A percentile compares a stretch with the other conserved stretches of the same genome.
Conservation (phyloP, 92 coral and sea anemone species). For the Paragorgia papillata region DNA sequence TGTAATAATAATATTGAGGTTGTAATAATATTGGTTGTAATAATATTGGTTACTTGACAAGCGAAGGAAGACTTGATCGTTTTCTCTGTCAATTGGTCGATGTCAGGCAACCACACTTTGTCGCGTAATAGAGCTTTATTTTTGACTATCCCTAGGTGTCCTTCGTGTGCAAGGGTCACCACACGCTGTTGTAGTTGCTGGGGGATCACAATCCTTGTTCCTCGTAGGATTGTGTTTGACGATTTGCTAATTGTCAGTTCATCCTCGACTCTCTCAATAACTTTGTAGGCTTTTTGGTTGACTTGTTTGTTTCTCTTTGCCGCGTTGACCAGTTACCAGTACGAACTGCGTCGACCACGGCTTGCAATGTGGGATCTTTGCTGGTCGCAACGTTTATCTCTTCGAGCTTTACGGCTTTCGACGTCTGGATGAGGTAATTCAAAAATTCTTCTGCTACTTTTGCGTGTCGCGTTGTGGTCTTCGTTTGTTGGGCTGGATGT, state of each 20-base stretch:
- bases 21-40: no score
- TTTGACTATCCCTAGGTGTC: slow-evolving; percentile 64
- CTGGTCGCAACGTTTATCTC: slow-evolving; percentile 36
- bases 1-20: no score
- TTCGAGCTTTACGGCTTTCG: slow-evolving; percentile 31
- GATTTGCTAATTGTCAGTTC: slow-evolving; percentile 51
- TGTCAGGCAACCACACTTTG: slow-evolving; percentile 69
- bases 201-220: slow-evolving; percentile 56
- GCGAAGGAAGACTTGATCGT: slow-evolving; percentile 57
- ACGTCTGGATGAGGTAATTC: slow-evolving; percentile 30
- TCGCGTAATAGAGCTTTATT: slow-evolving; percentile 56
- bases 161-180: slow-evolving; percentile 53
- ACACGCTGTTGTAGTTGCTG: slow-evolving; percentile 52
- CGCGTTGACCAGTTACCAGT: slow-evolving; percentile 30
- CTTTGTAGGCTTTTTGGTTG: background rate
- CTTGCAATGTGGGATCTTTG: slow-evolving; percentile 33
- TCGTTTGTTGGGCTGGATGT: background rate
- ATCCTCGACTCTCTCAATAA: slow-evolving; percentile 35
- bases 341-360: slow-evolving; percentile 19
- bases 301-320: background rate
- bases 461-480: slow-evolving; percentile 2
- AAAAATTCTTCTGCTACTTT: slow-evolving; percentile 35
- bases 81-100: slow-evolving; percentile 54
- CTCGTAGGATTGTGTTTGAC: slow-evolving; percentile 50
- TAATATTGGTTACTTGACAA: no score